Base-by-base conservation (phyloP, 2,797 vertebrate genomes). In the Sebastiscus albofasciatus region DNA sequence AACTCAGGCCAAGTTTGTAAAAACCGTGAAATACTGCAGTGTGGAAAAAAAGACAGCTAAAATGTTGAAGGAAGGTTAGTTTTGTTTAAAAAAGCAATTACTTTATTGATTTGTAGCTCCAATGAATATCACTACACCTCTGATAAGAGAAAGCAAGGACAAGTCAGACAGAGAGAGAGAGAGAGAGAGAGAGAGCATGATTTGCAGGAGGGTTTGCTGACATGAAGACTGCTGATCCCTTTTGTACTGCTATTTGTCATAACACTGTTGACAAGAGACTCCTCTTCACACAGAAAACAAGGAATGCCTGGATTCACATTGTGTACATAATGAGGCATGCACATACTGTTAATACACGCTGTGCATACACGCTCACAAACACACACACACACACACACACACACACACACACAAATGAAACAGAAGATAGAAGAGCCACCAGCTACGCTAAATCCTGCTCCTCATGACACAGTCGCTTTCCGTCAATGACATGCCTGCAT, bases 211-310 rank as follows among this genome's bases (percentile, higher is more conserved):
- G 75, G 67, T 75, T 67, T 67, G 80, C 77, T 84, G 85, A 86
- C 89, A 89, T 78, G 71, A 89, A 79, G 85, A 85, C 86, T 81
- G 75, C 88, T 91, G 90, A 95, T 90, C 88, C 82, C 90, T 78
- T 90, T 92, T 92, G 93, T 93, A 70, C 88, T 67, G 89, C 80
- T 88, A 92, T 92, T 92, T 94, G 93, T 92, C 88, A 90, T 49
- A 87, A 89, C 91, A 83, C 79, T 84, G 90, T 89, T 84, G 93
- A 94, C 93, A 88, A 87, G 87, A 79, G 87, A 78, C 87, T 89
- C 77, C 79, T 72, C 71, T 65, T 81, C 73, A 58, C 72, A 81
- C 80, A 67, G 75, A 72, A 67, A 87, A 89, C 81, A 77, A 79
- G 56, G 24, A 81, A 83, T 16, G 80, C 75, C 75, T 77, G 67